Evolutionary conservation across 2,797 vertebrate genomes (phyloP).

Genomic region (Percopsis omiscomaycus): DNA sequence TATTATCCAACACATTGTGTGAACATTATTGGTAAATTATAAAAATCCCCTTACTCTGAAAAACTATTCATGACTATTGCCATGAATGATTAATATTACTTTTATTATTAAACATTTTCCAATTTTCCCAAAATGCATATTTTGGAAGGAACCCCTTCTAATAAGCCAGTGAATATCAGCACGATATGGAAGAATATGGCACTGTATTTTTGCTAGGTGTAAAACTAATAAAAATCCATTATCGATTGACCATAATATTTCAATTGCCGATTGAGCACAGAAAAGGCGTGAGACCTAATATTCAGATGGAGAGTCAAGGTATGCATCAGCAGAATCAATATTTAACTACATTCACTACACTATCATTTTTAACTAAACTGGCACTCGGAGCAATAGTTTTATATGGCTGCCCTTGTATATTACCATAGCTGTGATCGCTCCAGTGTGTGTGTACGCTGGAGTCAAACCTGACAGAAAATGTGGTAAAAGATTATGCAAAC

Average conservation of each 20-base stretch:
- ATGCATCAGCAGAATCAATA: conserved; percentile 13
- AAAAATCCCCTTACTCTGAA: conserved; percentile 16
- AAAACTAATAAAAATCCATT: background rate
- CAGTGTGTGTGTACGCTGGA: conserved; percentile 18
- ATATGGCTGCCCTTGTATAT: conserved; percentile 3
- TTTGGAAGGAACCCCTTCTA: no score
- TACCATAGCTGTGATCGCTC: conserved; percentile 28
- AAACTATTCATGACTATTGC: no score
- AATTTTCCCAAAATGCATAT: no score
- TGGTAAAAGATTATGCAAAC: conserved; percentile 62
- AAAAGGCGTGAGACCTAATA: conserved; percentile 1
- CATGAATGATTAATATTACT: no score
- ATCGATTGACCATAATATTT: background rate
- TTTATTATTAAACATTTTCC: no score
- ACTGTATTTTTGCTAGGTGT: background rate
- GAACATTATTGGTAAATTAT: background rate
- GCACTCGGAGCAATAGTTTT: conserved; percentile 2
- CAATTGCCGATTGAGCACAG: background rate
- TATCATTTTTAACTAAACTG: conserved; percentile 13
- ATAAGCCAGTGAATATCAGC: no score
- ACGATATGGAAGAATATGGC: no score
- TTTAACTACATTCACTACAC: conserved; percentile 6
- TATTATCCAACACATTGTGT: background rate
- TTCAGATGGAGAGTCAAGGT: conserved; percentile 4
- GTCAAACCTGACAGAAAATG: conserved; percentile 59